phyloP scores from a whole-genome alignment of 1,140 invertebrate genomes.

The Lepidotrigona ventralis region DNA sequence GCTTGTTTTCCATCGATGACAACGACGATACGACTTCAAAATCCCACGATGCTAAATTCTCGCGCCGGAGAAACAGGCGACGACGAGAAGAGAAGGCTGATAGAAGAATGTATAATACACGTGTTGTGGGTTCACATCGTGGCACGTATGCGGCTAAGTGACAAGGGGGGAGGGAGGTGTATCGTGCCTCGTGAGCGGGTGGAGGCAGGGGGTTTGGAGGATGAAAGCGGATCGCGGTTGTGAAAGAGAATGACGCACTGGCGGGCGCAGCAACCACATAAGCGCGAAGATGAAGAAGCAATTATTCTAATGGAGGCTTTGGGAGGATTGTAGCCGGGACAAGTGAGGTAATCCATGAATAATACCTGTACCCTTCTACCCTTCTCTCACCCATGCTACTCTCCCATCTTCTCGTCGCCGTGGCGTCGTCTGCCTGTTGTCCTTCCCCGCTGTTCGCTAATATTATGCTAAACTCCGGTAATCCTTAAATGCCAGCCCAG shows the following conservation, averaged over 20 bases:
- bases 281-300: conserved; percentile 79
- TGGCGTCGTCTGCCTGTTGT: conserved; percentile 50
- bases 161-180: not conserved
- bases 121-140: not conserved
- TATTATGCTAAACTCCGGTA: conserved; percentile 77
- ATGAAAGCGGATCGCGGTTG: conserved; percentile 21
- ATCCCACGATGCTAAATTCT: not conserved
- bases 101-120: not conserved
- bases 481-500: conserved; percentile 73
- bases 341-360: conserved; percentile 80
- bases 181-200: too few species aligned
- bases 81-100: not conserved
- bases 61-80: not conserved
- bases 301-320: conserved; percentile 80
- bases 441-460: conserved; percentile 66
- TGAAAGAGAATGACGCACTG: conserved; percentile 49
- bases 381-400: conserved; percentile 40
- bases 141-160: conserved; percentile 20
- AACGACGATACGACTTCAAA: not conserved
- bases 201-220: not conserved
- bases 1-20: not conserved
- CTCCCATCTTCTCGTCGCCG: conserved; percentile 44
- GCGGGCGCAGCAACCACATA: conserved; percentile 59
- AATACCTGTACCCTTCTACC: conserved; percentile 68
- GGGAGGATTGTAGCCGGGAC: conserved; percentile 75